A percentile compares a stretch with the other conserved stretches of the same genome.
Conservation (phyloP, 1,140 invertebrate genomes). For the Euwallacea similis region DNA sequence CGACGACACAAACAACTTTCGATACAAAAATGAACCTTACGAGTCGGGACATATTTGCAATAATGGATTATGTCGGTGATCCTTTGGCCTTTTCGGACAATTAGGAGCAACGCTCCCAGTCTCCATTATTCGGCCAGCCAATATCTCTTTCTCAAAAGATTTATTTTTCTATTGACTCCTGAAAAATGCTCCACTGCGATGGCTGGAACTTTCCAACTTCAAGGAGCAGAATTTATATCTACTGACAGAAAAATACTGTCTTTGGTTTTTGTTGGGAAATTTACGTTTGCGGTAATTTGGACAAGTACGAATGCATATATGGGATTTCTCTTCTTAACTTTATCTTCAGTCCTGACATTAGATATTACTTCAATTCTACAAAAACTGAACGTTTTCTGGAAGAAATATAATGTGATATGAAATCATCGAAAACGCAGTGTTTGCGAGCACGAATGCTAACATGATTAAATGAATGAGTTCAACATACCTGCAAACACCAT, state of each 20-base stretch:
- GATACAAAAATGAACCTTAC: too few species aligned
- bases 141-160: conserved; percentile 4
- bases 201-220: neutral
- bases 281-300: neutral
- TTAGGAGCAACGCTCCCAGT: conserved; percentile 1
- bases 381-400: too few species aligned
- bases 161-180: conserved; percentile 7
- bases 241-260: conserved; percentile 2
- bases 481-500: too few species aligned
- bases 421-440: too few species aligned
- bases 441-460: too few species aligned
- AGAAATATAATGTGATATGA: too few species aligned
- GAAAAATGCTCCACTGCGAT: neutral
- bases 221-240: neutral
- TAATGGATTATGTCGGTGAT: conserved; percentile 2
- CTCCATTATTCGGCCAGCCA: conserved; percentile 4
- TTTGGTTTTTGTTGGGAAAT: neutral
- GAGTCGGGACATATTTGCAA: neutral
- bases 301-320: neutral
- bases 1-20: too few species aligned
- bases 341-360: too few species aligned
- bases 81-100: neutral
- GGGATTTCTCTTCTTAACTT: too few species aligned
- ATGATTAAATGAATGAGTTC: too few species aligned
- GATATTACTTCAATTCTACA: too few species aligned